Evolutionary conservation across 2,797 vertebrate species (phyloP).

Genomic region (Sebastes trivittatus): DNA sequence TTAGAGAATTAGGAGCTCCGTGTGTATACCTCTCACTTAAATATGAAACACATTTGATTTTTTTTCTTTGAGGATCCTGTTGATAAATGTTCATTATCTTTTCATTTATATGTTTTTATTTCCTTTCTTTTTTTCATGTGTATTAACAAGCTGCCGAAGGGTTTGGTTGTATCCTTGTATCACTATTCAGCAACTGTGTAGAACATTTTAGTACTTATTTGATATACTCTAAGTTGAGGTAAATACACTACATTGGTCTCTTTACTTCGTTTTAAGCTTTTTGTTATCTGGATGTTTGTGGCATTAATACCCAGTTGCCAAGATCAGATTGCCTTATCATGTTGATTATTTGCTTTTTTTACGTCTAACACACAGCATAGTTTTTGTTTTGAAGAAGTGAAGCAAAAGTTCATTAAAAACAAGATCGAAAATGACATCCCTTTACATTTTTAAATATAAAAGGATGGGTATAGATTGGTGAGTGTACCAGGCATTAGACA

Average conservation of each 20-base stretch:
- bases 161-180: constrained; percentile 58
- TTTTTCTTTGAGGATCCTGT: constrained; percentile 10
- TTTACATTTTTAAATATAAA: background rate
- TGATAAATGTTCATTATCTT: constrained; percentile 8
- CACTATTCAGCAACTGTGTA: constrained; percentile 37
- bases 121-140: constrained; percentile 1
- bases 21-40: constrained; percentile 42
- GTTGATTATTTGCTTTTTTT: background rate
- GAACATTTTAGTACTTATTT: constrained; percentile 39
- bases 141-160: constrained; percentile 30
- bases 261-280: constrained; percentile 19
- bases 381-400: background rate
- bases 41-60: background rate
- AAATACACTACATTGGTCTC: constrained; percentile 9
- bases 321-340: constrained; percentile 37
- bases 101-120: constrained; percentile 6
- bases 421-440: background rate
- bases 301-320: constrained; percentile 14
- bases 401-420: background rate
- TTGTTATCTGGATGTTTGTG: constrained; percentile 21
- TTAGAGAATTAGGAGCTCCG: constrained; percentile 42
- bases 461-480: background rate
- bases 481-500: background rate
- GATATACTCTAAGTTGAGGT: constrained; percentile 37
- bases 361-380: background rate